phyloP scores from a whole-genome alignment of 1,140 invertebrate species.

The Aphaenogaster floridana region DNA sequence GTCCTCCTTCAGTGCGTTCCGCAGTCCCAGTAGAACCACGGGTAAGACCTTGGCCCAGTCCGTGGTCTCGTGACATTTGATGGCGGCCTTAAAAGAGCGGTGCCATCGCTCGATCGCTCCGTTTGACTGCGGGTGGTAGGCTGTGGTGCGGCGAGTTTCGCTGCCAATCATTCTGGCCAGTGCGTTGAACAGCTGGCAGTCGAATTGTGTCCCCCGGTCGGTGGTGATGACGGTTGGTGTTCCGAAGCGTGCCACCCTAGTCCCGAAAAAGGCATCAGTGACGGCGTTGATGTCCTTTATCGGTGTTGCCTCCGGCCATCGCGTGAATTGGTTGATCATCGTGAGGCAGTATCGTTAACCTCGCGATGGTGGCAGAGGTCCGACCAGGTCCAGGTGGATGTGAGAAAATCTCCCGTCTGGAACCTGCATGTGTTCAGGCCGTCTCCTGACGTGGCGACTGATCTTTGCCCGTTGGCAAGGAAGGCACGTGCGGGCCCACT shows the following conservation, averaged over 20 bases:
- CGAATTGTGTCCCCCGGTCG: conserved; percentile 32
- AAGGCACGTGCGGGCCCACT: not conserved
- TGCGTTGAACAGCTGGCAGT: not conserved
- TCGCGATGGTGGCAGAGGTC: not conserved
- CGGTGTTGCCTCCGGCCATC: conserved; percentile 18
- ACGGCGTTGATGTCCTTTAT: not conserved
- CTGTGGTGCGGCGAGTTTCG: too few species aligned
- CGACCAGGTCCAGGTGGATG: conserved; percentile 22
- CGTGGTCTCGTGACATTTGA: too few species aligned
- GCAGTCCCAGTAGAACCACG: too few species aligned
- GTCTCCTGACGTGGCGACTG: not conserved
- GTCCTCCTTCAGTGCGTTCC: too few species aligned
- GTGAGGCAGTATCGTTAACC: not conserved
- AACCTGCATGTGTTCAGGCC: not conserved
- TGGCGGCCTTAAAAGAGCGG: too few species aligned
- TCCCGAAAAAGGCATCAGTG: not conserved
- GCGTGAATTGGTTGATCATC: conserved; percentile 13
- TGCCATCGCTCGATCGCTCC: too few species aligned
- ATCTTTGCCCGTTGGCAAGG: conserved; percentile 2
- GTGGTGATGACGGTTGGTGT: conserved; percentile 10
- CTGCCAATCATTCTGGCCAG: not conserved
- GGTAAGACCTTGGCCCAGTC: too few species aligned
- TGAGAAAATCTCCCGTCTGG: not conserved
- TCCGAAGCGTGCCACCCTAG: conserved; percentile 14
- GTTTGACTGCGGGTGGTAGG: too few species aligned